These are phyloP conservation scores for Deroplatys truncata DNA, from an alignment of 2,888 invertebrate genomes.

Conservation along the genomic window DNA sequence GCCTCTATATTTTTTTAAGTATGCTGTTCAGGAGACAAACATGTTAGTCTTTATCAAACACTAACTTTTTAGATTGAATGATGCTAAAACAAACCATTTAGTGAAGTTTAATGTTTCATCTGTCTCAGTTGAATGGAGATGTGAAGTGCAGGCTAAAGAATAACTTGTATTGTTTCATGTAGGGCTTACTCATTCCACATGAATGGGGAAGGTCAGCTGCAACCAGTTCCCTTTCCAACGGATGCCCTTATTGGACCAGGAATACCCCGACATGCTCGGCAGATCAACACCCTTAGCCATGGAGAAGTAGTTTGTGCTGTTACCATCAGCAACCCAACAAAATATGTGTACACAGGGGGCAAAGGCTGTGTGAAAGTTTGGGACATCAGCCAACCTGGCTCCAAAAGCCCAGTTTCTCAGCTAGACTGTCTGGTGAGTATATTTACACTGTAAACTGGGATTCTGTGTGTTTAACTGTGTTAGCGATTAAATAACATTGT, in stretches of 20 bases:
- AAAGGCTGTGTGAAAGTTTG: constrained; percentile 92
- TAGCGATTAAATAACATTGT: not conserved
- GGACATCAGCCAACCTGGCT: constrained; percentile 71
- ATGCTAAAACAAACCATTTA: too few species aligned
- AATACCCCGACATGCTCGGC: constrained; percentile 85
- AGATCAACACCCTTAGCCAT: constrained; percentile 86
- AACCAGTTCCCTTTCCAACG: constrained; percentile 91
- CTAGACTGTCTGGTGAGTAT: constrained; percentile 73
- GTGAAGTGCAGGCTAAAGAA: too few species aligned
- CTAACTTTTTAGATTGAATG: too few species aligned
- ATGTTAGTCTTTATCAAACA: too few species aligned
- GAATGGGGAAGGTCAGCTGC: constrained; percentile 79
- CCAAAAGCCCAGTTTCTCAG: constrained; percentile 75
- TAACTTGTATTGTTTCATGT: not conserved
- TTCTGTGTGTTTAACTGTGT: too few species aligned
- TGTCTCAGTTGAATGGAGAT: too few species aligned
- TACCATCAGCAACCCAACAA: constrained; percentile 80
- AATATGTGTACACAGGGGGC: constrained; percentile 96
- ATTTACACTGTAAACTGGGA: not conserved
- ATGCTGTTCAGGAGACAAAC: too few species aligned
- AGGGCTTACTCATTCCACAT: constrained; percentile 94
- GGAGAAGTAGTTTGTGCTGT: constrained; percentile 98
- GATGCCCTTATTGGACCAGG: constrained; percentile 92
- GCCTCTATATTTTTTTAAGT: too few species aligned
- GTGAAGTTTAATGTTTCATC: too few species aligned